These are phyloP conservation scores for Gyrodactylus salaris DNA, from an alignment of 1,140 invertebrate species.

Conservation along the genomic window DNA sequence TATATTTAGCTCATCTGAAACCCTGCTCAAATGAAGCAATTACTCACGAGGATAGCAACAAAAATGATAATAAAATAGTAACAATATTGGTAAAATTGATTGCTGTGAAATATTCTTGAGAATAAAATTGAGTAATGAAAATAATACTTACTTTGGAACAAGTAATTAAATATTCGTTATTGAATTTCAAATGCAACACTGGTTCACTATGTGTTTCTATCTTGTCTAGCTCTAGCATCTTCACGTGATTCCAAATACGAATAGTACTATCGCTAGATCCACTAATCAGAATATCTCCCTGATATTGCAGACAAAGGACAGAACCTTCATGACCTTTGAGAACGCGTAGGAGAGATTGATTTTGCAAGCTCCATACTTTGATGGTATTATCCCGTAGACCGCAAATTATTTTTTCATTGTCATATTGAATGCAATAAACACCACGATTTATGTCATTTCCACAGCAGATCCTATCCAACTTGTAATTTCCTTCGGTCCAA, in stretches of 20 bases:
- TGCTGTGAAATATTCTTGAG: no score
- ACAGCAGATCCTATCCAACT: not conserved
- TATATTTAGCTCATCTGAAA: not conserved
- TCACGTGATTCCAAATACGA: constrained; percentile 6
- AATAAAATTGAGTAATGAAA: not conserved
- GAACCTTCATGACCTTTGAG: constrained; percentile 4
- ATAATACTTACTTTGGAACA: not conserved
- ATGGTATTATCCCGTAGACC: constrained; percentile 7
- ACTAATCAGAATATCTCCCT: constrained; percentile 2
- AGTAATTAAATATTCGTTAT: not conserved
- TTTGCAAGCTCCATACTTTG: constrained; percentile 1
- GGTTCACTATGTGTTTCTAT: not conserved
- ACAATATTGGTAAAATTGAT: no score
- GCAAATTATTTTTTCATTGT: constrained; percentile 6
- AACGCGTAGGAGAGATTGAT: not conserved
- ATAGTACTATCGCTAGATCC: constrained; percentile 5
- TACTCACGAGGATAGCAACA: no score
- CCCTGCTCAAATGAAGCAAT: no score
- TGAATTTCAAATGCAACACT: not conserved
- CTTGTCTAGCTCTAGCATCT: not conserved
- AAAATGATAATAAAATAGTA: no score
- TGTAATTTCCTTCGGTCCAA: constrained; percentile 1
- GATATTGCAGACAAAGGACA: constrained; percentile 6
- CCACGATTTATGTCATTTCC: not conserved
- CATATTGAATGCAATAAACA: constrained; percentile 7